phyloP scores from a whole-genome alignment of 2,797 vertebrate species.

The Chanos chanos region DNA sequence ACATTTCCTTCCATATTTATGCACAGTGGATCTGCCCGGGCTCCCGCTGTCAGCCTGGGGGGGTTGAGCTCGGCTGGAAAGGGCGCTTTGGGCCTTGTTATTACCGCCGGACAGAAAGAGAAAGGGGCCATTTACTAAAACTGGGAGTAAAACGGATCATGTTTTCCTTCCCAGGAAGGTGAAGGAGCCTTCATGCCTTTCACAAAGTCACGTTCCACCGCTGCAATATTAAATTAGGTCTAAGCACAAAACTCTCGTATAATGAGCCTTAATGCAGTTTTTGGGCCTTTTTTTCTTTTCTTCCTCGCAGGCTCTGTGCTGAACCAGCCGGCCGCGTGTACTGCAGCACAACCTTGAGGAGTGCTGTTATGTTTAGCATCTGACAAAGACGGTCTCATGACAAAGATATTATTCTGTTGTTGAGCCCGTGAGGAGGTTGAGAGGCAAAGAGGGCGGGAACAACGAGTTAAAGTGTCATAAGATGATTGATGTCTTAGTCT shows the following conservation, averaged over 20 bases:
- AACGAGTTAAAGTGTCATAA: conserved; percentile 8
- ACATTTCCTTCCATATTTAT: conserved; percentile 7
- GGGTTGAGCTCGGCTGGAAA: neutral
- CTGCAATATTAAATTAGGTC: no score
- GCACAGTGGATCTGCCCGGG: conserved; percentile 6
- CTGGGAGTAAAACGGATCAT: neutral
- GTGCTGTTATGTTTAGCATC: conserved; percentile 20
- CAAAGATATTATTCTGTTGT: conserved; percentile 1
- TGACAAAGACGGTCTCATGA: conserved; percentile 4
- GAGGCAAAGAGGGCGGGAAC: neutral
- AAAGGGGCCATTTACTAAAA: conserved; percentile 5
- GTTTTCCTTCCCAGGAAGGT: neutral
- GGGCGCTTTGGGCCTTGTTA: conserved; percentile 8
- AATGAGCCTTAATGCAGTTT: no score
- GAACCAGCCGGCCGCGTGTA: neutral
- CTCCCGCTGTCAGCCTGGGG: neutral
- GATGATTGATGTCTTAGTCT: conserved; percentile 20
- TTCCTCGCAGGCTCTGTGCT: neutral
- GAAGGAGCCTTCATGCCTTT: no score
- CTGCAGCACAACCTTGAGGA: neutral
- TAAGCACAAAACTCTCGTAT: no score
- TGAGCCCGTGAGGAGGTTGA: conserved; percentile 4
- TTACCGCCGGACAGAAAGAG: conserved; percentile 9
- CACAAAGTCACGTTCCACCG: no score
- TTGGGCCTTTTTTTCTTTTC: neutral